Conservation (phyloP, 1,140 invertebrate species). For the Cherax destructor region DNA sequence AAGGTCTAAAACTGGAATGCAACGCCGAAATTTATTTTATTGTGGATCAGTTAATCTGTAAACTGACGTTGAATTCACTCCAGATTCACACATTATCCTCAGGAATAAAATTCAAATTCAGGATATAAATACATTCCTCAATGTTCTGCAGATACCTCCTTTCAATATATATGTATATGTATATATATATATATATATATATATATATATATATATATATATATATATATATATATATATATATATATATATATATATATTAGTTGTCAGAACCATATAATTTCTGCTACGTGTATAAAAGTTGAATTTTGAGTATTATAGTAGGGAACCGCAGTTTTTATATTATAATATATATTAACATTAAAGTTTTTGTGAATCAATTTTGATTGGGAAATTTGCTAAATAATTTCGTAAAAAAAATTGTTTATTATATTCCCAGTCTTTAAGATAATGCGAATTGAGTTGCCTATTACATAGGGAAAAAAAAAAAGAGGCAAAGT, state of each 20-base stretch:
- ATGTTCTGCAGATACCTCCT: neutral
- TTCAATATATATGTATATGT: neutral
- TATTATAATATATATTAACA: neutral
- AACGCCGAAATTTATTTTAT: neutral
- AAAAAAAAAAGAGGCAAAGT: no score
- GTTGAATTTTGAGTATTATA: neutral
- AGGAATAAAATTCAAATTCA: neutral
- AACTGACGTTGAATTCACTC: neutral
- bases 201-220: no score
- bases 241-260: neutral
- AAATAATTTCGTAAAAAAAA: neutral
- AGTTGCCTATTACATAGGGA: no score
- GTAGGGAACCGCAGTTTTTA: neutral
- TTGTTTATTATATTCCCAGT: no score
- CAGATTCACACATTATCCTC: neutral
- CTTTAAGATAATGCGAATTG: no score
- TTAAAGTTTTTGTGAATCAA: neutral
- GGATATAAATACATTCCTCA: neutral
- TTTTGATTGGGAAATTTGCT: neutral
- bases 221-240: no score
- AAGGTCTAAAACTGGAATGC: neutral
- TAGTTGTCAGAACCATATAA: neutral
- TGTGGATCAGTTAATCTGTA: neutral
- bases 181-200: no score
- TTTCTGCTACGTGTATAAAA: no score